phyloP scores from a whole-genome alignment of 2,888 invertebrate species.

The Hanleya hanleyi region DNA sequence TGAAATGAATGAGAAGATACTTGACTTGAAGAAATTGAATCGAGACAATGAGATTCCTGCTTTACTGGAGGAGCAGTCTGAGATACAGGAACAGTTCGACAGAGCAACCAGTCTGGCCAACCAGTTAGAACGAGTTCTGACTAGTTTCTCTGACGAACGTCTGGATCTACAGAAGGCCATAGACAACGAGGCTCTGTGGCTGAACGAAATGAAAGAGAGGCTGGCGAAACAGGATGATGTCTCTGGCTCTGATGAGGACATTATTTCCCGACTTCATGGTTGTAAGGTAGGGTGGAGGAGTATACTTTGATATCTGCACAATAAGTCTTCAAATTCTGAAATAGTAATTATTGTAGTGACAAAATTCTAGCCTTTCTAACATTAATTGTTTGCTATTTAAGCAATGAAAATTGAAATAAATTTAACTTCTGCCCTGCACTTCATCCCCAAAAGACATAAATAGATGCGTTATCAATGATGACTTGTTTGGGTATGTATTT shows the following conservation, averaged over 20 bases:
- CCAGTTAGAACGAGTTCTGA: conserved; percentile 83
- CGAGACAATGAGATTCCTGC: conserved; percentile 81
- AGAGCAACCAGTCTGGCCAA: conserved; percentile 83
- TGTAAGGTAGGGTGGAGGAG: conserved; percentile 81
- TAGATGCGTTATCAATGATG: no score
- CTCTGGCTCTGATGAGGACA: conserved; percentile 87
- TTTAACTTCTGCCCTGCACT: no score
- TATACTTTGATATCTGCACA: neutral
- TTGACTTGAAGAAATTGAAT: conserved; percentile 85
- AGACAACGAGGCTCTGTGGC: conserved; percentile 60
- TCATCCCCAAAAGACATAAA: no score
- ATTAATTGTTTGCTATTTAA: no score
- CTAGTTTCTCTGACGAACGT: conserved; percentile 78
- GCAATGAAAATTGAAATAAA: no score
- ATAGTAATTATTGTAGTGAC: neutral
- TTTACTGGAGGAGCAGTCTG: conserved; percentile 55
- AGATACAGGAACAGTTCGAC: conserved; percentile 78
- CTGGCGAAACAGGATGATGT: conserved; percentile 66
- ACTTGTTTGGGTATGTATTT: no score
- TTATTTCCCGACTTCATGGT: conserved; percentile 84
- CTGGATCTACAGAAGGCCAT: conserved; percentile 59
- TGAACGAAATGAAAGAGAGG: conserved; percentile 59
- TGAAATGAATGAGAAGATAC: conserved; percentile 85
- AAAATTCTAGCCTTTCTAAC: neutral
- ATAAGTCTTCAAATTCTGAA: neutral